A percentile compares a stretch with the other conserved stretches of the same genome.
Evolutionary conservation across 2,113 vertebrate species (phyloP).

Genomic region (Rynchops niger): DNA sequence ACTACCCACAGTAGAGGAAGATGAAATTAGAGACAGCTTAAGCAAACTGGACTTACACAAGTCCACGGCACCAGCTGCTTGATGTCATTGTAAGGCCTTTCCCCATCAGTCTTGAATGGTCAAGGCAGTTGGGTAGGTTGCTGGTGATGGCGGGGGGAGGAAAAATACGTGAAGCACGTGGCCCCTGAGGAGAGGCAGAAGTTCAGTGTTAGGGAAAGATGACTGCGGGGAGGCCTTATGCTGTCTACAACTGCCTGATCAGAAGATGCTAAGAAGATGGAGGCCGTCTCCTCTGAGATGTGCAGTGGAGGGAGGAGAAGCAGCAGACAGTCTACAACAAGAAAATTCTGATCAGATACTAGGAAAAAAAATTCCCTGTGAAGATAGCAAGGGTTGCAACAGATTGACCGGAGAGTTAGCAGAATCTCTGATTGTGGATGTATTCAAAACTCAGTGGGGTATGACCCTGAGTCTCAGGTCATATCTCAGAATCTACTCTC

Average conservation of each 20-base stretch:
- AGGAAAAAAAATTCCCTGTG: background rate
- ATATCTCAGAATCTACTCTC: background rate
- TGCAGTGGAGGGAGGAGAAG: background rate
- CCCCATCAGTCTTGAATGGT: background rate
- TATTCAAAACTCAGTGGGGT: background rate
- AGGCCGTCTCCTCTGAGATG: background rate
- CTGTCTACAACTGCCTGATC: background rate
- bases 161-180: rapidly evolving
- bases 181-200: background rate
- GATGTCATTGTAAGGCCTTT: background rate
- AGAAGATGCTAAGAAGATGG: background rate
- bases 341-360: background rate
- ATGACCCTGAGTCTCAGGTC: background rate
- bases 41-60: background rate
- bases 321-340: background rate
- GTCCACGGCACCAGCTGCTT: background rate
- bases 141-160: background rate
- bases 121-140: background rate
- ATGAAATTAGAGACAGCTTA: background rate
- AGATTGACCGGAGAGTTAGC: background rate
- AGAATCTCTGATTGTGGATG: background rate
- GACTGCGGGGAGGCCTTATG: background rate
- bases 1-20: background rate
- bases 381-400: background rate
- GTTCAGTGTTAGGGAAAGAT: background rate